Evolutionary conservation across 2,888 invertebrate genomes (phyloP).

Genomic region (Tachina grossa): DNA sequence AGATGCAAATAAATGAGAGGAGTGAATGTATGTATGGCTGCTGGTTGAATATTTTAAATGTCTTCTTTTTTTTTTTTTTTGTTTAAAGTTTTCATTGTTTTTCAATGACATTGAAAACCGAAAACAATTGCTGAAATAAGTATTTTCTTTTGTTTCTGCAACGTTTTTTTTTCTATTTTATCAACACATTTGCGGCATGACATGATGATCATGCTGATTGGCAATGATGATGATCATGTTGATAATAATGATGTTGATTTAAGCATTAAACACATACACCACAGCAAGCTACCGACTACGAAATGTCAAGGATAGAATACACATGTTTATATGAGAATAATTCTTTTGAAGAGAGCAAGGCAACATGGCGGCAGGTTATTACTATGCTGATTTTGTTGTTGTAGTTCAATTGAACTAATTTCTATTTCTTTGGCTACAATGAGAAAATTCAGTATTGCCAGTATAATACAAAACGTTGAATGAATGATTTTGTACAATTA

Average conservation of each 20-base stretch:
- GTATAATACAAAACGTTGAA: too few species aligned
- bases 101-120: slow-evolving; percentile 69
- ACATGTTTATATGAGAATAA: too few species aligned
- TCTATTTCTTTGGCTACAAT: too few species aligned
- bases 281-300: too few species aligned
- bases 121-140: slow-evolving; percentile 61
- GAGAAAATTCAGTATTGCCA: too few species aligned
- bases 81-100: slow-evolving; percentile 39
- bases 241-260: slow-evolving; percentile 20
- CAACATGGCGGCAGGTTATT: too few species aligned
- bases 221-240: slow-evolving; percentile 6
- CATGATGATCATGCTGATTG: slow-evolving; percentile 15
- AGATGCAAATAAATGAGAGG: slow-evolving; percentile 27
- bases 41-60: slow-evolving; percentile 1
- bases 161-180: slow-evolving; percentile 31
- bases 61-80: slow-evolving; percentile 33
- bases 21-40: neutral
- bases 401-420: too few species aligned
- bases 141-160: neutral
- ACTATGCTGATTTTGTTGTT: too few species aligned
- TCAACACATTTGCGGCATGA: slow-evolving; percentile 52
- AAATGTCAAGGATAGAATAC: too few species aligned
- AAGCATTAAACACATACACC: too few species aligned
- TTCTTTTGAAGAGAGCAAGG: too few species aligned
- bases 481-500: too few species aligned